These are phyloP conservation scores for Pocillopora verrucosa DNA, from an alignment of 64 coral and sea anemone species.

Conservation along the genomic window DNA sequence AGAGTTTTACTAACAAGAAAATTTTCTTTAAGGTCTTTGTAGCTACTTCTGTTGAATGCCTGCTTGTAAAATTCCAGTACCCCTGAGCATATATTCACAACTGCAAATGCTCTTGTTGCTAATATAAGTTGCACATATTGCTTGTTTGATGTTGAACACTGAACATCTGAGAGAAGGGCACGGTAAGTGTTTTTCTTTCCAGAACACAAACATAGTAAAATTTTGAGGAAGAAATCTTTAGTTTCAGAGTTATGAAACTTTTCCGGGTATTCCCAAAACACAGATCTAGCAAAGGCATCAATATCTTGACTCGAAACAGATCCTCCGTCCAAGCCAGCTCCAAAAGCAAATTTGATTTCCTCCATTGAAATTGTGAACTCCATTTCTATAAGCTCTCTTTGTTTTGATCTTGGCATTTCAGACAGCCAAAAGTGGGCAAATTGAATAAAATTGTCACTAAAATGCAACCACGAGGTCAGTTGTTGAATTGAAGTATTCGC, in stretches of 20 bases:
- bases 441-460: slow-evolving; percentile 66
- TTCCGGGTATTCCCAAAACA: slow-evolving; percentile 83
- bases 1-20: slow-evolving; percentile 41
- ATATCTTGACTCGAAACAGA: slow-evolving; percentile 54
- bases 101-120: slow-evolving; percentile 90
- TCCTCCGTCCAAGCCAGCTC: slow-evolving; percentile 56
- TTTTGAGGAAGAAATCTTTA: slow-evolving; percentile 63
- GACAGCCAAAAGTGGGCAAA: slow-evolving; percentile 95
- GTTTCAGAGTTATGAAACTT: slow-evolving; percentile 63
- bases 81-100: slow-evolving; percentile 69
- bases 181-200: slow-evolving; percentile 75
- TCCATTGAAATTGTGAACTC: slow-evolving; percentile 78
- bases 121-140: slow-evolving; percentile 79
- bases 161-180: slow-evolving; percentile 71
- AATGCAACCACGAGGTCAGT: slow-evolving; percentile 74
- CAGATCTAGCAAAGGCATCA: slow-evolving; percentile 45
- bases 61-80: slow-evolving; percentile 75
- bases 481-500: slow-evolving; percentile 59
- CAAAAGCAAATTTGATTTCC: slow-evolving; percentile 83
- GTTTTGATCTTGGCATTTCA: slow-evolving; percentile 66
- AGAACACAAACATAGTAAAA: slow-evolving; percentile 83
- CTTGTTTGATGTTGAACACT: slow-evolving; percentile 75
- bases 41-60: neutral
- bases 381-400: slow-evolving; percentile 63
- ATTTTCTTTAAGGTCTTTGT: neutral